Conservation (phyloP, 2,113 vertebrate species). For the Neolamprologus ventralis region DNA sequence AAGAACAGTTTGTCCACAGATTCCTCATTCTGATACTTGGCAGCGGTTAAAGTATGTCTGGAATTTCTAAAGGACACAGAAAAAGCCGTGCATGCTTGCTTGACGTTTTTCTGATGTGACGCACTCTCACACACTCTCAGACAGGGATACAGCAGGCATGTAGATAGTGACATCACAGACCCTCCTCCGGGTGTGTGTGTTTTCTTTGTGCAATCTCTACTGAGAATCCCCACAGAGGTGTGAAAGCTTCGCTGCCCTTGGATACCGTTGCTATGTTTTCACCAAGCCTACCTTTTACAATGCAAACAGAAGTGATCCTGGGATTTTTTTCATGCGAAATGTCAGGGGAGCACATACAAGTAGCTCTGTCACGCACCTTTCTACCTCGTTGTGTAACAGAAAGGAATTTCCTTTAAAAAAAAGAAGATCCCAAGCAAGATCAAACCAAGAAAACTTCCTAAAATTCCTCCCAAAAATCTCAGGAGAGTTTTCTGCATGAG, state of each 20-base stretch:
- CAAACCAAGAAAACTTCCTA: not conserved
- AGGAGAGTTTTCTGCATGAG: not conserved
- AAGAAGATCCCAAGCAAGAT: not conserved
- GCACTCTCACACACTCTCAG: not conserved
- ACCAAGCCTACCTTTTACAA: not conserved
- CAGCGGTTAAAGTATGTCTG: conserved; percentile 9
- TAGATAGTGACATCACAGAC: not conserved
- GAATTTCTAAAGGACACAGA: not conserved
- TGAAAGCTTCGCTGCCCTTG: not conserved
- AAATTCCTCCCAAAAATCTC: not conserved
- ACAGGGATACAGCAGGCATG: not conserved
- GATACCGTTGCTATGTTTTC: conserved; percentile 55
- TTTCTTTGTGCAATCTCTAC: not conserved
- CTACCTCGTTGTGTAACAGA: not conserved
- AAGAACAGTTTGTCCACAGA: conserved; percentile 35
- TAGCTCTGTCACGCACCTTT: conserved; percentile 3
- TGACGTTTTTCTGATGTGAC: conserved; percentile 6
- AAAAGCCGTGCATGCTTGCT: not conserved
- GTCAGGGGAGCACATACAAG: conserved; percentile 18
- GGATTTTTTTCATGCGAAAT: conserved; percentile 23
- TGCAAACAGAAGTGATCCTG: conserved; percentile 37
- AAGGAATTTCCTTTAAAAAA: conserved; percentile 17
- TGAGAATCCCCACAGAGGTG: not conserved
- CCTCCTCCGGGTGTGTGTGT: not conserved
- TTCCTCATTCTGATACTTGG: not conserved